Base-by-base conservation (phyloP, 2,113 vertebrate species). In the Pelmatolapia mariae region DNA sequence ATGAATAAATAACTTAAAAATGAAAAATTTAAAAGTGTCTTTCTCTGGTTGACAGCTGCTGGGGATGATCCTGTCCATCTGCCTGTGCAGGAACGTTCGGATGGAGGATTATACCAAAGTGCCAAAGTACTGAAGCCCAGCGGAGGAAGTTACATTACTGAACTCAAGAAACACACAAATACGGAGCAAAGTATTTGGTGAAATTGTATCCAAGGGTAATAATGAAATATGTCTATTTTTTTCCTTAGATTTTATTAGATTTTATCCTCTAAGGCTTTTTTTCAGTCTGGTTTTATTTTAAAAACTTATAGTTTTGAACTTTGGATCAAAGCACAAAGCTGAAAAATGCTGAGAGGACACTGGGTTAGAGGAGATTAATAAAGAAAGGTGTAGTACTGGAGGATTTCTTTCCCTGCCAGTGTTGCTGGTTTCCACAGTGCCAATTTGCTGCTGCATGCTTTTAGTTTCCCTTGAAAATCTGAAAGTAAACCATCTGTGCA, bases 41-140 rank as follows among this genome's bases (percentile, higher is more conserved):
- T 29, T 76, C 15, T 85, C 22, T 89, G 47, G 43, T 83, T 86
- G 76, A 2, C 96, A 99, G 98, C 93, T 99, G 83, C 96, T 99
- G 92, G 98, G 98, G 18, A 97, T 99, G 97, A 90, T 98, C 53
- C 94, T 99, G 82, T 97, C 98, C 89, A 97, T 99, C 89, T 97
- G 97, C 11, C 87, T 99, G 88, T 99, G 98, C 96, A 98, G 95
- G 91, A 97, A 95, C 71, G 84, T 99, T 66, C 97, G 96, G 38
- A 97, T 93, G 0, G 98, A 98, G 93, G 97, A 98, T 81, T 99
- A 99, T 96, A 99, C 97, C 96, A 98, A 99, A 96, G 98, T 99
- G 87, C 98, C 98, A 85, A 98, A 98, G 94, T 98, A 98, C 94
- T 98, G 95, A 98, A 89, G 59, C 43, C 38, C 38, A 45, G 6